These are phyloP conservation scores for Apogon talboti DNA, from an alignment of 2,797 vertebrate species.

Conservation along the genomic window DNA sequence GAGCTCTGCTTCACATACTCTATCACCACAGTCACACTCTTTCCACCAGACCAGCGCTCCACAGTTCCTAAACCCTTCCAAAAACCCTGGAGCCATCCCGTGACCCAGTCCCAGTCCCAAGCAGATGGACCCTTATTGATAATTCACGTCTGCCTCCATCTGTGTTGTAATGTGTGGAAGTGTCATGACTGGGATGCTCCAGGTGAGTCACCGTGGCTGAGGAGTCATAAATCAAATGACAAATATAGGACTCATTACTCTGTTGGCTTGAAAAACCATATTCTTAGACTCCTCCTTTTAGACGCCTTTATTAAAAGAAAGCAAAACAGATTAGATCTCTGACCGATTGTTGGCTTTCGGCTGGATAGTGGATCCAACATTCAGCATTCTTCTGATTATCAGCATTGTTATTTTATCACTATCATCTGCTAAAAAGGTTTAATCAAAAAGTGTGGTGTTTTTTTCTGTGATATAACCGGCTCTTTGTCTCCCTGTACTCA, in stretches of 20 bases:
- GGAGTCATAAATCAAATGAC: constrained; percentile 21
- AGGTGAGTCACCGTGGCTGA: constrained; percentile 45
- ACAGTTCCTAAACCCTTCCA: constrained; percentile 26
- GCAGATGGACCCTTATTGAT: constrained; percentile 75
- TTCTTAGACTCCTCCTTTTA: neutral
- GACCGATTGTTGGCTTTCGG: too few species aligned
- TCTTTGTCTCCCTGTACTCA: too few species aligned
- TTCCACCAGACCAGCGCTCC: constrained; percentile 14
- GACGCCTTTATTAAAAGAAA: too few species aligned
- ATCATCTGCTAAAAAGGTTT: too few species aligned
- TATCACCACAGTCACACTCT: constrained; percentile 7
- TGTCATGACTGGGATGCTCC: constrained; percentile 37
- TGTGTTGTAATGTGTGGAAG: constrained; percentile 35
- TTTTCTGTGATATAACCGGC: too few species aligned
- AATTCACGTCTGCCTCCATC: constrained; percentile 69
- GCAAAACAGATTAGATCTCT: too few species aligned
- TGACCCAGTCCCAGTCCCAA: constrained; percentile 58
- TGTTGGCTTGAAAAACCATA: neutral
- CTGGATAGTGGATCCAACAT: too few species aligned
- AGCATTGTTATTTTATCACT: too few species aligned
- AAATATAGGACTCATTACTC: neutral
- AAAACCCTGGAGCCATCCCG: constrained; percentile 52
- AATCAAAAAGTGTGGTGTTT: too few species aligned
- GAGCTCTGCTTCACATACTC: constrained; percentile 24
- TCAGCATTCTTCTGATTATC: too few species aligned